Evolutionary conservation across 2,797 vertebrate genomes (phyloP).

Genomic region (Neosalanx taihuensis): DNA sequence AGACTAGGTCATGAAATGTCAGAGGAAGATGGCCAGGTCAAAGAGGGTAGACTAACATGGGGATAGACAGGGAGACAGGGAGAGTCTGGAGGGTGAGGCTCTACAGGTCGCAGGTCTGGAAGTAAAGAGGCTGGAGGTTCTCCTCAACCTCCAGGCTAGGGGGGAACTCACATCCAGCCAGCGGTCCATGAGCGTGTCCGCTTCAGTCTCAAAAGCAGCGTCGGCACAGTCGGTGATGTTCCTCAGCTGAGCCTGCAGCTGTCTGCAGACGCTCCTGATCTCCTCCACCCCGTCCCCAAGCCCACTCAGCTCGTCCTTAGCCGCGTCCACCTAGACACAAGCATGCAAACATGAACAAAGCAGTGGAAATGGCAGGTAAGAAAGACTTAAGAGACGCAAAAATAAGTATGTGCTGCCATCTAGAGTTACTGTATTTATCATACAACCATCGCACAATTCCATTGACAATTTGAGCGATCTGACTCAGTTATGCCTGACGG

Average conservation of each 20-base stretch:
- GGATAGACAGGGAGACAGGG: too few relatives aligned
- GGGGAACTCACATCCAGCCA: constrained; percentile 87
- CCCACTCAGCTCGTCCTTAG: constrained; percentile 79
- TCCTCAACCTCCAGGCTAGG: neutral
- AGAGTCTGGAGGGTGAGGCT: neutral
- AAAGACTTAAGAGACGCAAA: neutral
- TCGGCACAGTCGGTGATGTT: constrained; percentile 77
- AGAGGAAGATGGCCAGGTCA: too few relatives aligned
- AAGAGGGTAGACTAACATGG: too few relatives aligned
- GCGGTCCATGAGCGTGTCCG: constrained; percentile 85
- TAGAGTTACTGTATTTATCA: constrained; percentile 7
- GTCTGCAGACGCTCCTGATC: constrained; percentile 83
- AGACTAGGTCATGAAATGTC: too few relatives aligned
- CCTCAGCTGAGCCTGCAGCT: constrained; percentile 83
- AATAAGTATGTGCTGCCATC: constrained; percentile 34
- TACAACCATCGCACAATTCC: too few relatives aligned
- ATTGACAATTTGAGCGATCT: neutral
- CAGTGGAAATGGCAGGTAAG: neutral
- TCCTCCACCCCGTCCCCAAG: constrained; percentile 79
- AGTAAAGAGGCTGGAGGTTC: neutral
- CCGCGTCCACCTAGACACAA: constrained; percentile 73
- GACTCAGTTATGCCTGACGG: neutral
- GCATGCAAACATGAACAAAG: neutral
- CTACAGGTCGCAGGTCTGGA: neutral
- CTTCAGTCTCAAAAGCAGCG: constrained; percentile 82